Percentiles rank a stretch among this genome's conserved stretches.
Evolutionary conservation across 2,888 invertebrate genomes (phyloP).

Genomic region (Thecophora atra): DNA sequence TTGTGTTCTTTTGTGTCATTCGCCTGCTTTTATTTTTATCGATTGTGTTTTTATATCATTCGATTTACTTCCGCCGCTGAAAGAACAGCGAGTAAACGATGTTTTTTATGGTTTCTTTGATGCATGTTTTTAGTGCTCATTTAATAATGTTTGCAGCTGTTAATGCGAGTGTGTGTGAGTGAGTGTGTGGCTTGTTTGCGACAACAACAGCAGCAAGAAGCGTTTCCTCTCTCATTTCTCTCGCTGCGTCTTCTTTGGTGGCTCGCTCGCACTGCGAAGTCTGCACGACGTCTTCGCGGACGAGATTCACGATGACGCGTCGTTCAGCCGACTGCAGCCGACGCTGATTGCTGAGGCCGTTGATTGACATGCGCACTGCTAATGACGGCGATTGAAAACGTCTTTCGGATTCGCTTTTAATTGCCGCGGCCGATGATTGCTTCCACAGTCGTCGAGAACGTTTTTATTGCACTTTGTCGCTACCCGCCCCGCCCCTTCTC

Average conservation of each 20-base stretch:
- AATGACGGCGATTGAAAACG: slow-evolving; percentile 17
- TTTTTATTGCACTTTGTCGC: background rate
- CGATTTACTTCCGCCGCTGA: slow-evolving; percentile 1
- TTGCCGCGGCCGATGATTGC: background rate
- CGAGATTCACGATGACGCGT: slow-evolving; percentile 4
- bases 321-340: background rate
- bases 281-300: background rate
- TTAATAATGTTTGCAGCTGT: background rate
- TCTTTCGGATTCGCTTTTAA: slow-evolving; percentile 12
- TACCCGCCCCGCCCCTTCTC: no score
- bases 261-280: no score
- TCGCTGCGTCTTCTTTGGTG: background rate
- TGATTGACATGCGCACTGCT: slow-evolving; percentile 18
- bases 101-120: background rate
- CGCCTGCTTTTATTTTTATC: background rate
- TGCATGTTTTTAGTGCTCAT: background rate
- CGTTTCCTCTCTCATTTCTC: background rate
- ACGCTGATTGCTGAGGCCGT: slow-evolving; percentile 2
- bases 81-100: background rate
- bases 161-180: background rate
- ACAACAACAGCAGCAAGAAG: slow-evolving; percentile 4
- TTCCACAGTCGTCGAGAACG: background rate
- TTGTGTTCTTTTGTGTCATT: background rate
- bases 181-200: background rate
- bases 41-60: background rate